Conservation (phyloP, 2,113 vertebrate species). For the Coregonus clupeaformis region DNA sequence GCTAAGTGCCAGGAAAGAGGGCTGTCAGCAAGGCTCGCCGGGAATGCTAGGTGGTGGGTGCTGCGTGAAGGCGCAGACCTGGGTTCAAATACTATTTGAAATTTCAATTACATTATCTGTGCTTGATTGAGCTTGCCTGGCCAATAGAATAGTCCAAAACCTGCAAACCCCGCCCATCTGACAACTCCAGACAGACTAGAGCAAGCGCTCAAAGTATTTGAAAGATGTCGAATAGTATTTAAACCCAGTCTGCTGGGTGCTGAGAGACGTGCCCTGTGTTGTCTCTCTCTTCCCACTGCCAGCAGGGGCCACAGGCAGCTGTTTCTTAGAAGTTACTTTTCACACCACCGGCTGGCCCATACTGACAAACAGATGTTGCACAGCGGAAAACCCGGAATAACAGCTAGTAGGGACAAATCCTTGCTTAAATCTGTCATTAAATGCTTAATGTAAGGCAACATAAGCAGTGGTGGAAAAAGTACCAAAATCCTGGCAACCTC, state of each 20-base stretch:
- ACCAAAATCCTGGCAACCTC: too few relatives aligned
- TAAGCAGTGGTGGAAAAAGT: too few relatives aligned
- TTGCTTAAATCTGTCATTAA: background rate
- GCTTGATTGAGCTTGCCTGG: too few relatives aligned
- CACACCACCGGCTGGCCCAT: slow-evolving; percentile 29
- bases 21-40: slow-evolving; percentile 1
- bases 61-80: too few relatives aligned
- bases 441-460: background rate
- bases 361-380: slow-evolving; percentile 56
- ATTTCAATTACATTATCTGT: too few relatives aligned
- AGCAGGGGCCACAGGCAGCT: slow-evolving; percentile 17
- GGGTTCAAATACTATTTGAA: too few relatives aligned
- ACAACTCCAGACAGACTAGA: too few relatives aligned
- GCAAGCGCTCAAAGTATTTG: too few relatives aligned
- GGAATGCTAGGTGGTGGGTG: slow-evolving; percentile 12
- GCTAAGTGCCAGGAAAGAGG: slow-evolving; percentile 15
- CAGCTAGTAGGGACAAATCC: background rate
- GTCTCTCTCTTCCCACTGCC: background rate
- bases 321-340: slow-evolving; percentile 57
- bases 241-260: background rate
- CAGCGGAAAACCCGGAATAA: background rate
- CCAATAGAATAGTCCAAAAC: too few relatives aligned
- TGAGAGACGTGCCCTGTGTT: background rate
- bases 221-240: too few relatives aligned
- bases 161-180: too few relatives aligned